These are phyloP conservation scores for Drosophila tanythrix DNA, from an alignment of 2,888 invertebrate species.

Conservation along the genomic window DNA sequence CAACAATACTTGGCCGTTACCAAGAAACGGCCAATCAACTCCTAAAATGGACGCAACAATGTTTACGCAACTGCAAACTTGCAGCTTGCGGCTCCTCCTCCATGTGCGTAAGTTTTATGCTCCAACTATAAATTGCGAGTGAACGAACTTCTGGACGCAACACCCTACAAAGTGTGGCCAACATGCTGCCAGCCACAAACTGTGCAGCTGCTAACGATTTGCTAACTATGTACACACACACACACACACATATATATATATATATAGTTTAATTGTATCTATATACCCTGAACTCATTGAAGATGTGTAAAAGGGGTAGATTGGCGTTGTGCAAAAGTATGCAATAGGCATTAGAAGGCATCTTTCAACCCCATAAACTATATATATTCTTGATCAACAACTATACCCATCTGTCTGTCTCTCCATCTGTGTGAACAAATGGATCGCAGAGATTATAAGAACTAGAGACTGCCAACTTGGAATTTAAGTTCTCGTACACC, in stretches of 20 bases:
- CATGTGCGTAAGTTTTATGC: slow-evolving; percentile 64
- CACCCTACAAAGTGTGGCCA: slow-evolving; percentile 20
- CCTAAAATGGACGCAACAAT: slow-evolving; percentile 70
- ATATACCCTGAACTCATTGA: not conserved
- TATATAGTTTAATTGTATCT: not conserved
- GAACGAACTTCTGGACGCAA: slow-evolving; percentile 16
- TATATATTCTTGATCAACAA: not conserved
- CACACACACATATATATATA: not conserved
- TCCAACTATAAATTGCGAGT: slow-evolving; percentile 41
- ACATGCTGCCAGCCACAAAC: slow-evolving; percentile 27
- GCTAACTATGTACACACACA: slow-evolving; percentile 13
- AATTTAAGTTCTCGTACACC: not conserved
- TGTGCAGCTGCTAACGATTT: slow-evolving; percentile 9
- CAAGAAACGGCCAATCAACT: slow-evolving; percentile 48
- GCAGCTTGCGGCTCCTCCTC: not conserved
- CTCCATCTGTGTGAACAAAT: not conserved
- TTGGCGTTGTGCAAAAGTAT: not conserved
- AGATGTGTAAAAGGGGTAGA: not conserved
- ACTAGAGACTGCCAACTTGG: not conserved
- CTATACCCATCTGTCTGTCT: not conserved
- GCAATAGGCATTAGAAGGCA: not conserved
- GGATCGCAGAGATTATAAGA: too few relatives aligned
- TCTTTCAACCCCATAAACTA: too few relatives aligned
- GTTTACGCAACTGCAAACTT: slow-evolving; percentile 55
- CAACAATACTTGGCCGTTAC: slow-evolving; percentile 36